Evolutionary conservation across 2,888 invertebrate genomes (phyloP), one percentile per base, ranked within the genome.

Genomic region (Himalopsyche kuldschensis): DNA sequence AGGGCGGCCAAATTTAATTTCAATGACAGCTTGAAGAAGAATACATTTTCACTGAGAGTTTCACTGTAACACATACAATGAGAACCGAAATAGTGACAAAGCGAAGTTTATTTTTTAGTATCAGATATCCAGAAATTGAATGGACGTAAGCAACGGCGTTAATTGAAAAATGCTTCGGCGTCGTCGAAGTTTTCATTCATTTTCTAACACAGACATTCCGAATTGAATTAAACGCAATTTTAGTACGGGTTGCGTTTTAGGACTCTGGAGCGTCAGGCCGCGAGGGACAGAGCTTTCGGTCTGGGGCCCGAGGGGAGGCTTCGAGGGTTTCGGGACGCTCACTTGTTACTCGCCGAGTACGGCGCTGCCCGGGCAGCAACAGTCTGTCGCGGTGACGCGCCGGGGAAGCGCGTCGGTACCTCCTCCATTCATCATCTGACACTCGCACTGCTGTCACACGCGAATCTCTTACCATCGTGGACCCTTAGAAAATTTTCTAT

Each of bases 291-390:
- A 47, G 79, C 75, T 75, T 79, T 30, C 78, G 35, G 80, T 80
- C 24, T 32, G 48, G 63, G 77, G 79, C 32, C 80, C 6, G 41
- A n/a, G 69, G 47, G 69, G 78, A 24, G 31, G 55, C 78, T 78
- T 31, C 78, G 79, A 75, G 78, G 75, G 41, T 55, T n/a, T 47
- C 32, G 78, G 78, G 81, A 80, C 76, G 81, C 75, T 83, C 85
- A 85, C 85, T 85, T 85, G 85, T 85, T 85, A 85, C 85, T 85
- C 85, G 78, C 82, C 55, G 41, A 41, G 41, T 41, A 41, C 41
- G 41, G 15, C 41, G 41, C 15, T 47, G 82, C 82, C 83, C 85
- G 85, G 85, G 83, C 85, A 83, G 85, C 85, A 85, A 85, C 85
- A 85, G 85, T 85, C 80, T 83, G 76, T 82, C 82, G 81, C 78